Evolutionary conservation across 1,140 invertebrate genomes (phyloP).

Genomic region (Meloidogyne floridensis): DNA sequence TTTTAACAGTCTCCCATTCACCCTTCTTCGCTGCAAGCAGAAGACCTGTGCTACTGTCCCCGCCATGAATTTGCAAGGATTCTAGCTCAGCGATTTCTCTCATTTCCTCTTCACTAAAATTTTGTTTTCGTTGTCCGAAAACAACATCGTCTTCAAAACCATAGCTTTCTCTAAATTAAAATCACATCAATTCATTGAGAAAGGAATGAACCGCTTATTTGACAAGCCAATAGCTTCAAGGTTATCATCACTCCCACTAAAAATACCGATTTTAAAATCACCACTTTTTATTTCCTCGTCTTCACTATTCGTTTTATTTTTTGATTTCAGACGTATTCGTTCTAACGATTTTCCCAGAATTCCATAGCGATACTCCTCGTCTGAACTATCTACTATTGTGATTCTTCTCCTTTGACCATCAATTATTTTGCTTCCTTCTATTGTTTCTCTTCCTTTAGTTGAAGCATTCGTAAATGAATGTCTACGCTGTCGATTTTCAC

Average conservation of each 20-base stretch:
- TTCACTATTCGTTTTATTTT: too few relatives aligned
- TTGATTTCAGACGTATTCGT: background rate
- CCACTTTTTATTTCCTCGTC: background rate
- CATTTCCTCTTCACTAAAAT: slow-evolving; percentile 1
- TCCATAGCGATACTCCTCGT: slow-evolving; percentile 54
- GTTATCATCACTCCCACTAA: slow-evolving; percentile 14
- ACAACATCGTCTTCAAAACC: background rate
- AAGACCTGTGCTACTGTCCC: slow-evolving; percentile 48
- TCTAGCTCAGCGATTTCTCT: slow-evolving; percentile 28
- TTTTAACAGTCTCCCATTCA: slow-evolving; percentile 54
- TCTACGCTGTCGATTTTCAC: background rate
- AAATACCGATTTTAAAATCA: background rate
- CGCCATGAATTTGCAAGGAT: slow-evolving; percentile 33
- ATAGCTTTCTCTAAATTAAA: background rate
- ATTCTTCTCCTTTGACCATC: background rate
- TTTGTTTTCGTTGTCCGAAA: background rate
- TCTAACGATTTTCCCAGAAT: slow-evolving; percentile 40
- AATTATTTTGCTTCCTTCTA: background rate
- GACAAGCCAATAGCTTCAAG: background rate
- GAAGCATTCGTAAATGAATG: background rate
- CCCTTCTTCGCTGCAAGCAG: slow-evolving; percentile 55
- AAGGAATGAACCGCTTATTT: background rate
- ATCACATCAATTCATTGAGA: background rate
- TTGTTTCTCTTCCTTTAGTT: background rate
- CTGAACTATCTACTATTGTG: slow-evolving; percentile 39